A percentile compares a stretch with the other conserved stretches of the same genome.
Conservation (phyloP, 2,113 vertebrate species). For the Ageneiosus marmoratus region DNA sequence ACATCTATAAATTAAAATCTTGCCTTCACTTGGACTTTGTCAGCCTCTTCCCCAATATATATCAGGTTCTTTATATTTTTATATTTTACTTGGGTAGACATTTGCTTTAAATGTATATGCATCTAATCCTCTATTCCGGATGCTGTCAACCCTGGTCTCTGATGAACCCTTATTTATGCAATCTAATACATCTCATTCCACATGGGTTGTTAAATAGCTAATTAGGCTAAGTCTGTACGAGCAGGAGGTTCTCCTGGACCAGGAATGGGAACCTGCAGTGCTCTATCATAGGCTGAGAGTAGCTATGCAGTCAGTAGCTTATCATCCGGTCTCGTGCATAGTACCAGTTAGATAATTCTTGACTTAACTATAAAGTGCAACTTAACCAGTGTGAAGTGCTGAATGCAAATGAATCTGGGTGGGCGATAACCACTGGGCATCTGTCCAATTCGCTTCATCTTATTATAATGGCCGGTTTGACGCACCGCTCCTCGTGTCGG, state of each 20-base stretch:
- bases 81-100: not conserved
- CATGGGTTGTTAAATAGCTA: not conserved
- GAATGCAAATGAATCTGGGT: slow-evolving; percentile 17
- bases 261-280: not conserved
- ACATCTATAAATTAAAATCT: no score
- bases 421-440: not conserved
- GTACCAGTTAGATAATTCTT: not conserved
- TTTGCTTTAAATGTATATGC: not conserved
- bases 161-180: not conserved
- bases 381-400: not conserved
- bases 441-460: not conserved
- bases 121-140: not conserved
- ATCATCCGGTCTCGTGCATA: not conserved
- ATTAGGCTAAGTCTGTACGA: not conserved
- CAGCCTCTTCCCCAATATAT: not conserved
- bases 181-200: not conserved
- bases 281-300: not conserved
- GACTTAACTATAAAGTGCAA: not conserved
- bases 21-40: not conserved
- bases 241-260: not conserved
- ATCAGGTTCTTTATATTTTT: not conserved
- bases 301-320: not conserved
- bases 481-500: slow-evolving; percentile 8
- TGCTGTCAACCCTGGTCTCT: not conserved
- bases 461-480: slow-evolving; percentile 10